Evolutionary conservation across 2,113 vertebrate genomes (phyloP).

Genomic region (Muntiacus muntjak): DNA sequence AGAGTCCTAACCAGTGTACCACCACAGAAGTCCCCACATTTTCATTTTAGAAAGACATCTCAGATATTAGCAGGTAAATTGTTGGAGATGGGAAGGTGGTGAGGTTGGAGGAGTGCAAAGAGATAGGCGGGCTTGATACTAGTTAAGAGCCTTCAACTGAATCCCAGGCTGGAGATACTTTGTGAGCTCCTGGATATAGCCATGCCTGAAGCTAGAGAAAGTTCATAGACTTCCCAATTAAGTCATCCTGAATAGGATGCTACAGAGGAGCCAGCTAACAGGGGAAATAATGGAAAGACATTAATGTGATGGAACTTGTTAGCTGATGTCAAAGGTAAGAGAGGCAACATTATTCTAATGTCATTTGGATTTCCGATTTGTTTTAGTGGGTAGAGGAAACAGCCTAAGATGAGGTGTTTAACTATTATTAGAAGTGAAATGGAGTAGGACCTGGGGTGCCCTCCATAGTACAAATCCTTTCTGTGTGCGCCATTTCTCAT

Average conservation of each 20-base stretch:
- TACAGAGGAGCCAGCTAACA: not conserved
- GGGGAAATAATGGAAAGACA: not conserved
- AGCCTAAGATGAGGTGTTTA: not conserved
- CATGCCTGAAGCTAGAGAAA: not conserved
- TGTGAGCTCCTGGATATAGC: not conserved
- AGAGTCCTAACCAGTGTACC: not conserved
- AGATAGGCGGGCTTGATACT: not conserved
- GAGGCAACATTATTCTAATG: not conserved
- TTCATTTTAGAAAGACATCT: not conserved
- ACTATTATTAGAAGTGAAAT: not conserved
- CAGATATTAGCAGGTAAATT: not conserved
- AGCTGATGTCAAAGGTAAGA: not conserved
- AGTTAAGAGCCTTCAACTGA: not conserved
- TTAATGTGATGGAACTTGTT: not conserved
- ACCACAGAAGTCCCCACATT: not conserved
- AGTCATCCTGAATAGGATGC: not conserved
- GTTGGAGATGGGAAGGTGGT: not conserved
- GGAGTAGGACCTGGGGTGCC: not conserved
- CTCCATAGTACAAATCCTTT: not conserved
- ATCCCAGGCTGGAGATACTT: not conserved
- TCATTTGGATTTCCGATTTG: not conserved
- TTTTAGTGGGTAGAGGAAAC: not conserved
- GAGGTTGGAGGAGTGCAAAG: not conserved
- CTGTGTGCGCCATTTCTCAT: not conserved
- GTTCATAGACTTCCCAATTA: not conserved